These are phyloP conservation scores for Berghia stephanieae DNA, from an alignment of 1,140 invertebrate genomes.

Conservation along the genomic window DNA sequence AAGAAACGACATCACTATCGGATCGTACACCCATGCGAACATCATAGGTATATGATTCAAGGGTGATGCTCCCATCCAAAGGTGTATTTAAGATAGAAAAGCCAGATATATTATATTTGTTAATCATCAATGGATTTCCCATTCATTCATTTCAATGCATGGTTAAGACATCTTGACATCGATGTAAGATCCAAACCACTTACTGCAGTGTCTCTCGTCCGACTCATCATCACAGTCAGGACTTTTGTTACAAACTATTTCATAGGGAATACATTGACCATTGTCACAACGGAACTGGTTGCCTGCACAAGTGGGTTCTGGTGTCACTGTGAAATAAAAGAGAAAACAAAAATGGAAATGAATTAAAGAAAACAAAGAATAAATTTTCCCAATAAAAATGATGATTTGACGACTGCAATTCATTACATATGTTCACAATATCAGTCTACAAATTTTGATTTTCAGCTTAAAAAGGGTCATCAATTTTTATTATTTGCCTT, in stretches of 20 bases:
- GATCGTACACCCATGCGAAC: too few species aligned
- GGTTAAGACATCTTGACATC: neutral
- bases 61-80: too few species aligned
- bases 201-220: conserved; percentile 92
- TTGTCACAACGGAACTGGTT: conserved; percentile 88
- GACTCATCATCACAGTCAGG: conserved; percentile 90
- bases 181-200: too few species aligned
- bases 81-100: too few species aligned
- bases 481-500: too few species aligned
- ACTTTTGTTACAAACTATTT: conserved; percentile 92
- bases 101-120: too few species aligned
- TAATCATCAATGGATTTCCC: too few species aligned
- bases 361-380: neutral
- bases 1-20: too few species aligned
- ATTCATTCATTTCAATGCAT: too few species aligned
- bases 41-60: too few species aligned
- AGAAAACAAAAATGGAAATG: neutral
- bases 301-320: conserved; percentile 76
- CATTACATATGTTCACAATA: neutral
- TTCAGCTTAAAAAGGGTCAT: too few species aligned
- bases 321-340: conserved; percentile 45
- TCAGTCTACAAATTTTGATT: too few species aligned
- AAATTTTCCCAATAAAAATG: neutral
- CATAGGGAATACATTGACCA: conserved; percentile 87
- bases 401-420: neutral